Conservation (phyloP, 2,797 vertebrate genomes). For the Nyctalus aviator region DNA sequence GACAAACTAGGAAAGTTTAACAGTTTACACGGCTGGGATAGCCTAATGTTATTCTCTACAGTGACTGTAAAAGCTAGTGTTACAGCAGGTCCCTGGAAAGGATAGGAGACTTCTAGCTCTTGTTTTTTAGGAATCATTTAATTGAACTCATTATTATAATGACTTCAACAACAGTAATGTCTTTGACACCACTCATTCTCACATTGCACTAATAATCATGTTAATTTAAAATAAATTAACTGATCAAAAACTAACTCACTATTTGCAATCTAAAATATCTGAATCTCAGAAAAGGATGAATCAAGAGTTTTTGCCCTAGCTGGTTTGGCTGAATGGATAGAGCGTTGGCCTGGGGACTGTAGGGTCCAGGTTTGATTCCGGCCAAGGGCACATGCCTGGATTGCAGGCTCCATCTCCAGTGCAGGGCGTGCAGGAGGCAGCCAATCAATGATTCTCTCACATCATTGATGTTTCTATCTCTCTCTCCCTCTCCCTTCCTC, state of each 20-base stretch:
- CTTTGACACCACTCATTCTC: slow-evolving; percentile 41
- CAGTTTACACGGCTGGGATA: not conserved
- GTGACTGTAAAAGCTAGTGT: slow-evolving; percentile 34
- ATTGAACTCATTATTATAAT: slow-evolving; percentile 52
- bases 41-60: not conserved
- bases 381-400: no score
- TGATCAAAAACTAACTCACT: slow-evolving; percentile 28
- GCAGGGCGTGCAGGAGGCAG: no score
- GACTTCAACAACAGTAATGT: slow-evolving; percentile 47
- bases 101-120: not conserved
- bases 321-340: no score
- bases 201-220: slow-evolving; percentile 12
- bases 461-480: no score
- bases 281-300: not conserved
- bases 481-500: no score
- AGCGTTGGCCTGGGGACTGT: no score
- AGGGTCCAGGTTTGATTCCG: no score
- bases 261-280: slow-evolving; percentile 55
- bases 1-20: not conserved
- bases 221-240: slow-evolving; percentile 48
- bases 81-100: not conserved
- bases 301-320: not conserved
- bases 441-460: no score
- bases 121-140: slow-evolving; percentile 17
- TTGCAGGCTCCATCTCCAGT: no score